These are phyloP conservation scores for Acanthosepion esculentum DNA, from an alignment of 2,888 invertebrate genomes.

Conservation along the genomic window DNA sequence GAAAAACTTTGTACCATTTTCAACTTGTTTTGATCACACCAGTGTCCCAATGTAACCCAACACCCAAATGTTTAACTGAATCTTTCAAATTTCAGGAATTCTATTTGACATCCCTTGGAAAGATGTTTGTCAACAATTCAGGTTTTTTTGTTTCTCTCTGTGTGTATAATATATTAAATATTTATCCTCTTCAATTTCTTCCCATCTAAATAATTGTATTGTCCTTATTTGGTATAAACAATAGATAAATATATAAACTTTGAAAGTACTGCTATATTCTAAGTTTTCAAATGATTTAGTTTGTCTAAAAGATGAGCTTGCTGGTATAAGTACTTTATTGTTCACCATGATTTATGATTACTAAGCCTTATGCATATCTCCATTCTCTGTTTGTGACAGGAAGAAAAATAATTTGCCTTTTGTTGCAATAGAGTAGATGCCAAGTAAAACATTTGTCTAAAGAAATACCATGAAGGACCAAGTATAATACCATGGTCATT, in stretches of 20 bases:
- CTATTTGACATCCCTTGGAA: not conserved
- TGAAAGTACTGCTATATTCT: not conserved
- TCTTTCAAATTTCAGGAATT: not conserved
- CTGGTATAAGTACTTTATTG: not conserved
- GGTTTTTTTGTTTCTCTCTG: no score
- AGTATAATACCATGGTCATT: not conserved
- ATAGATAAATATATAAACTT: not conserved
- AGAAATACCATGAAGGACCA: not conserved
- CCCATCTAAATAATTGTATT: no score
- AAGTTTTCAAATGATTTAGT: not conserved
- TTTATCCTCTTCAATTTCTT: not conserved
- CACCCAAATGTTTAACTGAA: not conserved
- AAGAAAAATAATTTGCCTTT: not conserved
- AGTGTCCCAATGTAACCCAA: not conserved
- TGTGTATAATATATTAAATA: no score
- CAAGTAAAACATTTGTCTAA: not conserved
- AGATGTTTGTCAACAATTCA: no score
- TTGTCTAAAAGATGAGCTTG: not conserved
- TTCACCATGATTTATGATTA: not conserved
- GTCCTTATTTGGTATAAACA: no score
- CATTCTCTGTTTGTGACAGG: not conserved
- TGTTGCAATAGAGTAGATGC: not conserved
- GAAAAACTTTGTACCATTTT: not conserved
- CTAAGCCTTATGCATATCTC: not conserved
- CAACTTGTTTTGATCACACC: not conserved